These are phyloP conservation scores for Xestobium rufovillosum DNA, from an alignment of 2,888 invertebrate species.

Conservation along the genomic window DNA sequence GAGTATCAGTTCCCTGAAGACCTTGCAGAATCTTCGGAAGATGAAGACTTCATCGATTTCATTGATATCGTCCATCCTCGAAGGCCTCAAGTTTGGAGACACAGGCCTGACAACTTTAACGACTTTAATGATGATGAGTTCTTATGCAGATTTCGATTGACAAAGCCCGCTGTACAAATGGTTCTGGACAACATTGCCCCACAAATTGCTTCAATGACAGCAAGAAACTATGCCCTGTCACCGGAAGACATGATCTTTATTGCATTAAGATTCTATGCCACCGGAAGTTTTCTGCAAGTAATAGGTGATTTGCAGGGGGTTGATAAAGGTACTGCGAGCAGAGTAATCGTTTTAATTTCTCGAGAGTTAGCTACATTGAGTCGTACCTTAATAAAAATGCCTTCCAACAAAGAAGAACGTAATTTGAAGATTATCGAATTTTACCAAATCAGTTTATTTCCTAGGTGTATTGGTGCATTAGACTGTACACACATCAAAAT, in stretches of 20 bases:
- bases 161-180: neutral
- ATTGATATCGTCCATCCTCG: neutral
- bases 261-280: slow-evolving; percentile 10
- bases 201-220: slow-evolving; percentile 6
- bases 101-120: neutral
- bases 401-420: slow-evolving; percentile 10
- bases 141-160: slow-evolving; percentile 1
- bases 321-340: slow-evolving; percentile 11
- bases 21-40: no score
- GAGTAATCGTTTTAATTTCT: slow-evolving; percentile 8
- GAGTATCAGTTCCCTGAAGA: no score
- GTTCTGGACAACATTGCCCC: slow-evolving; percentile 1
- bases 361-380: slow-evolving; percentile 8
- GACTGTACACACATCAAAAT: slow-evolving; percentile 16
- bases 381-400: slow-evolving; percentile 11
- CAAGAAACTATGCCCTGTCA: no score
- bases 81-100: neutral
- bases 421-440: slow-evolving; percentile 6
- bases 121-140: slow-evolving; percentile 4
- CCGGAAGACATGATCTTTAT: no score
- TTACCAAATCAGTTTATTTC: slow-evolving; percentile 15
- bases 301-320: slow-evolving; percentile 11
- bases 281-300: slow-evolving; percentile 11
- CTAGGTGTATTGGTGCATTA: slow-evolving; percentile 13
- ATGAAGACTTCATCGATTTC: slow-evolving; percentile 4